phyloP scores from a whole-genome alignment of 2,113 vertebrate species.

The Pica pica region DNA sequence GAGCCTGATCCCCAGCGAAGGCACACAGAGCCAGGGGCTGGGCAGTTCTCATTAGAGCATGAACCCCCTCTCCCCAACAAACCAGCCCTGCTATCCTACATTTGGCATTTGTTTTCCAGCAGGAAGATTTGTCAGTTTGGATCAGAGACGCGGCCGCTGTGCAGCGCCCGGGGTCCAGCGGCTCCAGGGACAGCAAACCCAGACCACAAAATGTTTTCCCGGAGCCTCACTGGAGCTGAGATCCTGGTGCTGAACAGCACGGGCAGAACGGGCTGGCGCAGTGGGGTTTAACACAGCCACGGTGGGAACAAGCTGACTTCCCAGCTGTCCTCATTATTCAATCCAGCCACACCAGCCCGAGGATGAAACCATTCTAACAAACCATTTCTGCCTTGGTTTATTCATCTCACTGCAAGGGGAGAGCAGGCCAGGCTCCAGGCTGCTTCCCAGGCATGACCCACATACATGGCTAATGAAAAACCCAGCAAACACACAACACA shows the following conservation, averaged over 20 bases:
- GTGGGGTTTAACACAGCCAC: neutral
- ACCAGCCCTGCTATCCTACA: neutral
- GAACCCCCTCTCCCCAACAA: neutral
- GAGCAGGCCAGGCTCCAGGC: neutral
- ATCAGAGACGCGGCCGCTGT: neutral
- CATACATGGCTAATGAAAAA: neutral
- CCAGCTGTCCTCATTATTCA: neutral
- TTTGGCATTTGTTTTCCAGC: constrained; percentile 2
- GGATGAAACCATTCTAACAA: neutral
- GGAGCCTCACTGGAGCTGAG: neutral
- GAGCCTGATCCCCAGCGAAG: neutral
- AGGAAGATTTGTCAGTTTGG: neutral
- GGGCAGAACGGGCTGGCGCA: neutral
- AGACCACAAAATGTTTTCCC: neutral
- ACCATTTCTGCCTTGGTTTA: neutral
- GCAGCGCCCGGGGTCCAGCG: neutral
- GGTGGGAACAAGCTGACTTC: neutral
- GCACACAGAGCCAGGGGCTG: neutral
- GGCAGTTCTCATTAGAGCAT: neutral
- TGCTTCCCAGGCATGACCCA: neutral
- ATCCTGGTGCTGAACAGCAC: neutral
- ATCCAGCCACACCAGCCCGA: neutral
- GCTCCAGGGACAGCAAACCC: neutral
- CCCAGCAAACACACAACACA: neutral
- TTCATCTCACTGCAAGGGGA: neutral